phyloP scores from a whole-genome alignment of 2,888 invertebrate genomes.

The Pelosia muscerda region DNA sequence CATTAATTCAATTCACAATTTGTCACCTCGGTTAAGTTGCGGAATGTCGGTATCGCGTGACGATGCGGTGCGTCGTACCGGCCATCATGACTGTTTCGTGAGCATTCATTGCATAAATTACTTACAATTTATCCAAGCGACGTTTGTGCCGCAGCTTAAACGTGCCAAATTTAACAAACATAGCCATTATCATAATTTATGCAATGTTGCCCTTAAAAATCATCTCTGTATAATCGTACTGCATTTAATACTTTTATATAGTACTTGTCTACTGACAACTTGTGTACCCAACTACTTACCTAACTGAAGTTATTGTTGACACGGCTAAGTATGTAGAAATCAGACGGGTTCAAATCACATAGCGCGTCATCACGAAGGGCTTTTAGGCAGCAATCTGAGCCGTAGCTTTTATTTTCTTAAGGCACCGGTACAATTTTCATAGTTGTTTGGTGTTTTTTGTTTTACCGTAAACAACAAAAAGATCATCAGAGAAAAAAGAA shows the following conservation, averaged over 20 bases:
- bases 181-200: conserved; percentile 65
- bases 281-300: background rate
- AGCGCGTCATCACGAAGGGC: background rate
- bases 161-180: conserved; percentile 75
- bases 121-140: conserved; percentile 64
- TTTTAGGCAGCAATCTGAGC: background rate
- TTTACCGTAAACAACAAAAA: background rate
- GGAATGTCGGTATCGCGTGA: conserved; percentile 83
- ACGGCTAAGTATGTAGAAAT: background rate
- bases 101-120: conserved; percentile 81
- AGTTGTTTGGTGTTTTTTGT: background rate
- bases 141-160: conserved; percentile 65
- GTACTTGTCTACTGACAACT: background rate
- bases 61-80: conserved; percentile 53
- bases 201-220: conserved; percentile 54
- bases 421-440: background rate
- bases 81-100: conserved; percentile 72
- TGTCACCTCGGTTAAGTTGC: conserved; percentile 78
- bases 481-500: background rate
- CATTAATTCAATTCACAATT: conserved; percentile 83
- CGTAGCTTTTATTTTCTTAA: too few species aligned
- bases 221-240: conserved; percentile 36
- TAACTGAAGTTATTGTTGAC: background rate
- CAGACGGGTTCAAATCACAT: background rate
- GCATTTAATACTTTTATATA: background rate